phyloP scores from a whole-genome alignment of 2,113 vertebrate species.

The Indicator indicator region DNA sequence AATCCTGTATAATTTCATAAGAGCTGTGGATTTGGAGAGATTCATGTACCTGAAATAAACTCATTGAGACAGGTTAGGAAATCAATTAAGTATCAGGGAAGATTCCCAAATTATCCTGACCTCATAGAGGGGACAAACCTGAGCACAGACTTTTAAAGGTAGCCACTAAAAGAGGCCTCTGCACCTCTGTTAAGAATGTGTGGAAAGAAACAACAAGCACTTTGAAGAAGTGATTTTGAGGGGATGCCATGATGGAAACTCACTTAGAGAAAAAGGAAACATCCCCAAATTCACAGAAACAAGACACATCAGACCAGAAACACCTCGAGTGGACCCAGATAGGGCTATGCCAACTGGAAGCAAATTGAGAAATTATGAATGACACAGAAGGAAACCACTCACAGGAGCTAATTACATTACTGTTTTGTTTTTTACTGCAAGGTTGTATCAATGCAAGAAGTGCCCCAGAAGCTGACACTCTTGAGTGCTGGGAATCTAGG shows the following conservation, averaged over 20 bases:
- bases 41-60: background rate
- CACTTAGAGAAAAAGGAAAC: fast-evolving
- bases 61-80: background rate
- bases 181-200: background rate
- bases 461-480: background rate
- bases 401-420: background rate
- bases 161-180: background rate
- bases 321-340: background rate
- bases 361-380: background rate
- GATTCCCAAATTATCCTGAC: background rate
- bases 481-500: no score
- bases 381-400: background rate
- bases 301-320: background rate
- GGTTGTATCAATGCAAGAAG: background rate
- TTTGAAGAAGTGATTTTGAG: background rate
- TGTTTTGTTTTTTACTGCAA: fast-evolving
- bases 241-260: fast-evolving
- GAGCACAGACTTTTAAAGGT: background rate
- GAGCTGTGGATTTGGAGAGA: background rate
- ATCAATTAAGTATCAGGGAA: background rate
- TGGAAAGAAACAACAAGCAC: background rate
- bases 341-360: background rate
- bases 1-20: background rate
- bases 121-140: background rate
- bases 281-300: fast-evolving